Evolutionary conservation across 2,888 invertebrate genomes (phyloP).

Genomic region (Mamestra brassicae): DNA sequence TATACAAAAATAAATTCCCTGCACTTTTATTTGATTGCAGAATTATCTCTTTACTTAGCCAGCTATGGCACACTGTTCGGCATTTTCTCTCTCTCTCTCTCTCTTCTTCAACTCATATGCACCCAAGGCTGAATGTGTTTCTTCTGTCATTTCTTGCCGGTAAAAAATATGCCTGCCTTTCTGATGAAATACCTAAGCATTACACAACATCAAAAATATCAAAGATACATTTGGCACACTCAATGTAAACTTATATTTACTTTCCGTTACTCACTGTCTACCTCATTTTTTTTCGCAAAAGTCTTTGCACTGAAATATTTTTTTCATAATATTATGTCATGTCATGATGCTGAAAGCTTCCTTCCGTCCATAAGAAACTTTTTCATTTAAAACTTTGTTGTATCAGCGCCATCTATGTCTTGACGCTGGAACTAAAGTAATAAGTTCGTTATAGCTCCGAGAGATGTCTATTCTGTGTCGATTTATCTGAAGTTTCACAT

Average conservation of each 20-base stretch:
- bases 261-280: constrained; percentile 33
- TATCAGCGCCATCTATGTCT: constrained; percentile 77
- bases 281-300: constrained; percentile 8
- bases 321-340: constrained; percentile 31
- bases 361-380: constrained; percentile 32
- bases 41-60: too few species aligned
- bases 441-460: constrained; percentile 68
- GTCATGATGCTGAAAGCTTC: constrained; percentile 30
- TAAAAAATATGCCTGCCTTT: neutral
- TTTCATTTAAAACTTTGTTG: constrained; percentile 35
- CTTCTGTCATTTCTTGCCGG: neutral
- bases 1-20: neutral
- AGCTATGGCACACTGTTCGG: too few species aligned
- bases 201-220: constrained; percentile 11
- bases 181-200: constrained; percentile 9
- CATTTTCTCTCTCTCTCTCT: neutral
- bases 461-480: constrained; percentile 71
- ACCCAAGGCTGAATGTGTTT: neutral
- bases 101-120: neutral
- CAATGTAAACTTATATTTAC: constrained; percentile 40
- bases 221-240: constrained; percentile 43
- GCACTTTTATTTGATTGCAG: neutral
- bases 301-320: constrained; percentile 29
- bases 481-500: constrained; percentile 43
- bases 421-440: constrained; percentile 42